Evolutionary conservation across 2,888 invertebrate species (phyloP).

Genomic region (Tridacna crocea): DNA sequence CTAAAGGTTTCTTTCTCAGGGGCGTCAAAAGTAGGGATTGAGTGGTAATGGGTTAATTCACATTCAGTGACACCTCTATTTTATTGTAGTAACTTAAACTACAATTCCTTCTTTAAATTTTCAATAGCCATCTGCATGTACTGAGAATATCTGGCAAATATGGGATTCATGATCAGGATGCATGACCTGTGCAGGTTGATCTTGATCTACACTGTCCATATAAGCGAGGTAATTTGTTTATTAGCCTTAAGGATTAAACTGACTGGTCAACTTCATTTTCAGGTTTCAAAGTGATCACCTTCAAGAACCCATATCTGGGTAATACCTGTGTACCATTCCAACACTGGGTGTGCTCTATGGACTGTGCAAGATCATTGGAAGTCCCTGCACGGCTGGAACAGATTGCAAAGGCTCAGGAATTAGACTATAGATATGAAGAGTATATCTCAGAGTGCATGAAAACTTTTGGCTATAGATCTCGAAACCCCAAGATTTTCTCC

Average conservation of each 20-base stretch:
- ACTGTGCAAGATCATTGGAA: slow-evolving; percentile 84
- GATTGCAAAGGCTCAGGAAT: slow-evolving; percentile 81
- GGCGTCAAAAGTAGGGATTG: too few species aligned
- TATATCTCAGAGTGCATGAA: slow-evolving; percentile 76
- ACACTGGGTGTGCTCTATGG: slow-evolving; percentile 85
- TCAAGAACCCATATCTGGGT: slow-evolving; percentile 85
- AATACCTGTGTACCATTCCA: slow-evolving; percentile 86
- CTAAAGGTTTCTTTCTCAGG: too few species aligned
- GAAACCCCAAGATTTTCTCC: slow-evolving; percentile 27
- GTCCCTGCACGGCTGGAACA: slow-evolving; percentile 84
- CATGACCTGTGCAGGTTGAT: not conserved
- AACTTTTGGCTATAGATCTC: slow-evolving; percentile 58
- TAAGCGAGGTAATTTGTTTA: not conserved
- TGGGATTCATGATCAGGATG: not conserved
- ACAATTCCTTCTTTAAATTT: too few species aligned
- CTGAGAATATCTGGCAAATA: not conserved
- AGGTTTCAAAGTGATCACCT: slow-evolving; percentile 85
- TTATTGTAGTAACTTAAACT: too few species aligned
- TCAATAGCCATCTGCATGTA: too few species aligned
- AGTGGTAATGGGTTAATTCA: too few species aligned
- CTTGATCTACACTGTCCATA: not conserved
- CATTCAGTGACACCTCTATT: too few species aligned
- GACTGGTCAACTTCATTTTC: slow-evolving; percentile 41
- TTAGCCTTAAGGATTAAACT: not conserved
- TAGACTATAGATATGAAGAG: slow-evolving; percentile 82